Evolutionary conservation across 2,888 invertebrate genomes (phyloP).

Genomic region (Julus scanicus): DNA sequence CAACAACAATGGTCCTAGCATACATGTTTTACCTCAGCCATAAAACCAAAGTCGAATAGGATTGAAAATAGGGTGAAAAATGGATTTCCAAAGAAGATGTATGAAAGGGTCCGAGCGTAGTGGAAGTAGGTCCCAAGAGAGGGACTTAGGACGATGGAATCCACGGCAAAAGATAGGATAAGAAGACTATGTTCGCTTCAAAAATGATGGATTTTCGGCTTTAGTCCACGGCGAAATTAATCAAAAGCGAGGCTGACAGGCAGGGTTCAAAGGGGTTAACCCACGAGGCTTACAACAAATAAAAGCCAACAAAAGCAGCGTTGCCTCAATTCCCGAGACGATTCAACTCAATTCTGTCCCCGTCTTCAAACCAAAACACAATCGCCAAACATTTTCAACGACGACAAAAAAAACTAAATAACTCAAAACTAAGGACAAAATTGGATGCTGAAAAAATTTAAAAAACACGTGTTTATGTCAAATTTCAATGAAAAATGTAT

Average conservation of each 20-base stretch:
- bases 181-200: background rate
- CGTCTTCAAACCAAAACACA: too few relatives aligned
- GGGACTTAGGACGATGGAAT: constrained; percentile 6
- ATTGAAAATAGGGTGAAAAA: background rate
- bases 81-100: background rate
- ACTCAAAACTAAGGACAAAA: too few relatives aligned
- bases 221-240: background rate
- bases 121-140: background rate
- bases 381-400: too few relatives aligned
- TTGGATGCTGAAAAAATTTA: too few relatives aligned
- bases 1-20: background rate
- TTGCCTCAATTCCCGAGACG: background rate
- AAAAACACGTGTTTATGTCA: too few relatives aligned
- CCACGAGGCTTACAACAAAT: background rate
- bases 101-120: too few relatives aligned
- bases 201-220: constrained; percentile 37
- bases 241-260: background rate
- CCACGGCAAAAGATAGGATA: background rate
- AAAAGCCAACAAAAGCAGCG: background rate
- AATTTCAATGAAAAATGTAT: too few relatives aligned
- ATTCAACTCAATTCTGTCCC: background rate
- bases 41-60: background rate
- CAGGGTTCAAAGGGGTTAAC: background rate
- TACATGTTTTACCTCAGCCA: background rate
- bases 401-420: too few relatives aligned